Conservation (phyloP, 2,797 vertebrate species). For the Ctenochaetus hawaiiensis region DNA sequence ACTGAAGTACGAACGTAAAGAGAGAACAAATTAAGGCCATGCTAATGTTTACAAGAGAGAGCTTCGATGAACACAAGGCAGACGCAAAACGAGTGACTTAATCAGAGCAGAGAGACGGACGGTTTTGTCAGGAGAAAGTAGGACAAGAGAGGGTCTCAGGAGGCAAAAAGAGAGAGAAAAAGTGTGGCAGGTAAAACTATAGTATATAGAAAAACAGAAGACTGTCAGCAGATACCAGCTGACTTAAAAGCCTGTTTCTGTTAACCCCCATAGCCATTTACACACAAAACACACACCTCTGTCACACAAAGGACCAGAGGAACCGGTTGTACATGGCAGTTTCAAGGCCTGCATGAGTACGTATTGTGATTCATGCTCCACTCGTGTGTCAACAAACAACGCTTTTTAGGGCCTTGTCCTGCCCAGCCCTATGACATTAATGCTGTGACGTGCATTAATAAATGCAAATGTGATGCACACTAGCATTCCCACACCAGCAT, state of each 20-base stretch:
- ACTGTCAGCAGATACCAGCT: slow-evolving; percentile 50
- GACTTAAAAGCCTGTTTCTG: slow-evolving; percentile 49
- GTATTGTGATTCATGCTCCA: slow-evolving; percentile 69
- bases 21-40: slow-evolving; percentile 43
- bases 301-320: slow-evolving; percentile 43
- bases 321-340: slow-evolving; percentile 53
- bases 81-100: slow-evolving; percentile 38
- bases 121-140: slow-evolving; percentile 62
- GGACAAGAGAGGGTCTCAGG: slow-evolving; percentile 63
- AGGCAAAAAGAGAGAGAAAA: slow-evolving; percentile 41
- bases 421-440: slow-evolving; percentile 32
- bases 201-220: slow-evolving; percentile 54
- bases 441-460: slow-evolving; percentile 41
- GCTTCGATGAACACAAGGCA: slow-evolving; percentile 33
- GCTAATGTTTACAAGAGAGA: slow-evolving; percentile 40
- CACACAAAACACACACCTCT: slow-evolving; percentile 49
- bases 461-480: slow-evolving; percentile 51
- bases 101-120: slow-evolving; percentile 53
- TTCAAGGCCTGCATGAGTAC: slow-evolving; percentile 30
- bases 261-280: slow-evolving; percentile 24
- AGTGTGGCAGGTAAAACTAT: slow-evolving; percentile 43
- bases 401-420: slow-evolving; percentile 8
- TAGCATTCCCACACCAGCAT: slow-evolving; percentile 56
- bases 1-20: slow-evolving; percentile 1
- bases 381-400: slow-evolving; percentile 55